phyloP scores from a whole-genome alignment of 1,140 invertebrate genomes.

The Scaptodrosophila lebanonensis region DNA sequence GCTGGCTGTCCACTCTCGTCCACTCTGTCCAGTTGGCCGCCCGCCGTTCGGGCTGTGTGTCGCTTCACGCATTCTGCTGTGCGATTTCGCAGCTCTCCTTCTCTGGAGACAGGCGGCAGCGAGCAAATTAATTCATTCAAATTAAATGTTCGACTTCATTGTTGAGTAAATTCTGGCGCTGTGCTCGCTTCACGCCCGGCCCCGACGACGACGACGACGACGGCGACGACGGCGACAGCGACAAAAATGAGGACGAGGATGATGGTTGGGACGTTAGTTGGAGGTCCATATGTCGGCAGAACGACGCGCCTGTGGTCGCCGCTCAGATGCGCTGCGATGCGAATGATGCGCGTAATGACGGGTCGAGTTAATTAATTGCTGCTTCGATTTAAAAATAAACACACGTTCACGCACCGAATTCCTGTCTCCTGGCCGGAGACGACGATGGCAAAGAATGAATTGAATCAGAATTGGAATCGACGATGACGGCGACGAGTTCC shows the following conservation, averaged over 20 bases:
- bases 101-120: slow-evolving; percentile 1
- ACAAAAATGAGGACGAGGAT: too few relatives aligned
- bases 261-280: background rate
- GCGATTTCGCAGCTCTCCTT: slow-evolving; percentile 20
- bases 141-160: slow-evolving; percentile 50
- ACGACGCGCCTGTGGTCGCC: slow-evolving; percentile 58
- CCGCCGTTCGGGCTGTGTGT: slow-evolving; percentile 10
- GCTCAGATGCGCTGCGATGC: slow-evolving; percentile 64
- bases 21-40: background rate
- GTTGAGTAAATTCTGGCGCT: slow-evolving; percentile 48
- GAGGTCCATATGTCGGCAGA: background rate
- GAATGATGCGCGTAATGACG: slow-evolving; percentile 73
- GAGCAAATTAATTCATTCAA: slow-evolving; percentile 60
- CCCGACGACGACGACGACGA: background rate
- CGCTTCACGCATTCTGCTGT: slow-evolving; percentile 48
- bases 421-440: slow-evolving; percentile 38
- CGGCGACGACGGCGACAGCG: background rate
- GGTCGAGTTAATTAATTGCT: slow-evolving; percentile 74
- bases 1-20: background rate
- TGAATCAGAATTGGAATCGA: slow-evolving; percentile 57
- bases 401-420: slow-evolving; percentile 64
- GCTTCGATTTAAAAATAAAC: slow-evolving; percentile 73
- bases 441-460: slow-evolving; percentile 51
- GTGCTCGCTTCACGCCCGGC: slow-evolving; percentile 57
- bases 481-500: slow-evolving; percentile 45